Conservation (phyloP, 1,140 invertebrate genomes). For the Bombus impatiens region DNA sequence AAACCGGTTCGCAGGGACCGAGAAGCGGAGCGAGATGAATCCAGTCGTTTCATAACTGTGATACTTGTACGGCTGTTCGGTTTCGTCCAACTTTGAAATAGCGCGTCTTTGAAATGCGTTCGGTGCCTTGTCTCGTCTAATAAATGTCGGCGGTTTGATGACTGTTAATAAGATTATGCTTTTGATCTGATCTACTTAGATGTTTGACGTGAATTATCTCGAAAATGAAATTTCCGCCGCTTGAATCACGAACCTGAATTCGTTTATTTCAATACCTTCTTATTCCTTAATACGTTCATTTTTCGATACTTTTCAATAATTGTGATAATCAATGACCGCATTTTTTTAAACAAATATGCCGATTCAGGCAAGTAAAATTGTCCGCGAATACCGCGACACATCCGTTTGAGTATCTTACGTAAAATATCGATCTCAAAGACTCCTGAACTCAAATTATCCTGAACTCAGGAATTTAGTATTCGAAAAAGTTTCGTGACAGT, state of each 20-base stretch:
- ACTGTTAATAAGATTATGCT: not conserved
- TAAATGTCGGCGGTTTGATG: slow-evolving; percentile 11
- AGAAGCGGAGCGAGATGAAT: not conserved
- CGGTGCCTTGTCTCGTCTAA: slow-evolving; percentile 16
- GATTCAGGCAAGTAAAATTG: not conserved
- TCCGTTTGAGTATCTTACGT: too few relatives aligned
- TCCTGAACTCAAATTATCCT: too few relatives aligned
- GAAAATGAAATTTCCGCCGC: not conserved
- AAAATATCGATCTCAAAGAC: not conserved
- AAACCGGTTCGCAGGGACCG: not conserved
- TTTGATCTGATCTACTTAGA: not conserved
- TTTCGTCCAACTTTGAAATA: not conserved
- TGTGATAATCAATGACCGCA: too few relatives aligned
- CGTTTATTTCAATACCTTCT: too few relatives aligned
- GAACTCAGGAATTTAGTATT: not conserved
- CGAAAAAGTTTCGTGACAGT: too few relatives aligned
- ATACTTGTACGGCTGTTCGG: not conserved
- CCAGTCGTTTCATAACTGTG: not conserved
- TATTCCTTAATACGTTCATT: too few relatives aligned
- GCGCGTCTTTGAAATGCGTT: not conserved
- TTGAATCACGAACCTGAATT: too few relatives aligned
- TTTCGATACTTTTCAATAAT: too few relatives aligned
- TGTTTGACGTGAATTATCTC: not conserved
- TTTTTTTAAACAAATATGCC: not conserved
- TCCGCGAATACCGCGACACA: too few relatives aligned